These are phyloP conservation scores for Anseranas semipalmata DNA, from an alignment of 2,113 vertebrate genomes.

Conservation along the genomic window DNA sequence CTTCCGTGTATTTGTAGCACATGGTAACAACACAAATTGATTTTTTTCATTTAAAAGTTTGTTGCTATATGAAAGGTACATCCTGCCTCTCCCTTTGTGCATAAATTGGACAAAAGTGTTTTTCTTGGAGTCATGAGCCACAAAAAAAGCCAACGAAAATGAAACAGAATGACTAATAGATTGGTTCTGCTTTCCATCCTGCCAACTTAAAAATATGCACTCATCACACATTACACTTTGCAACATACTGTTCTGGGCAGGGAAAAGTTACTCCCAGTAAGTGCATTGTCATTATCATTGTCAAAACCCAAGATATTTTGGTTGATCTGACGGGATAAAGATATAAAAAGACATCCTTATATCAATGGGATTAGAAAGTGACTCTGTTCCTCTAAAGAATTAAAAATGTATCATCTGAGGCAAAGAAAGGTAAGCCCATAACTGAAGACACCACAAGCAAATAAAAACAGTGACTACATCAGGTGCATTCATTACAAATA, in stretches of 20 bases:
- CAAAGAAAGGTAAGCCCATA: not conserved
- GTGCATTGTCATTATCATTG: not conserved
- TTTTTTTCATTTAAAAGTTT: conserved; percentile 57
- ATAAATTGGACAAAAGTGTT: conserved; percentile 74
- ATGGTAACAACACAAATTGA: not conserved
- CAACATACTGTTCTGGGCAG: conserved; percentile 48
- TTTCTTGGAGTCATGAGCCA: conserved; percentile 73
- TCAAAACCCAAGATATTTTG: conserved; percentile 43
- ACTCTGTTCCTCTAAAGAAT: not conserved
- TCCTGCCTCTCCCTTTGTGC: conserved; percentile 69
- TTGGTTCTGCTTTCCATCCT: conserved; percentile 70
- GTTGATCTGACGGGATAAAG: conserved; percentile 22
- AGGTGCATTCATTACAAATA: not conserved
- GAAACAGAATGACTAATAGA: conserved; percentile 74
- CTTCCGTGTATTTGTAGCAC: not conserved
- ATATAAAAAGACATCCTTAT: conserved; percentile 26
- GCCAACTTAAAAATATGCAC: conserved; percentile 60
- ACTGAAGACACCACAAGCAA: not conserved
- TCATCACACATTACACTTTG: conserved; percentile 45
- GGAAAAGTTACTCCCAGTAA: conserved; percentile 27
- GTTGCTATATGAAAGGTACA: conserved; percentile 65
- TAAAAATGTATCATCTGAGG: not conserved
- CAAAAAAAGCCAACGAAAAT: conserved; percentile 76
- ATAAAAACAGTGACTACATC: not conserved
- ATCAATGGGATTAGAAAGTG: not conserved